Evolutionary conservation across 2,113 vertebrate genomes (phyloP).

Genomic region (Tyto alba): DNA sequence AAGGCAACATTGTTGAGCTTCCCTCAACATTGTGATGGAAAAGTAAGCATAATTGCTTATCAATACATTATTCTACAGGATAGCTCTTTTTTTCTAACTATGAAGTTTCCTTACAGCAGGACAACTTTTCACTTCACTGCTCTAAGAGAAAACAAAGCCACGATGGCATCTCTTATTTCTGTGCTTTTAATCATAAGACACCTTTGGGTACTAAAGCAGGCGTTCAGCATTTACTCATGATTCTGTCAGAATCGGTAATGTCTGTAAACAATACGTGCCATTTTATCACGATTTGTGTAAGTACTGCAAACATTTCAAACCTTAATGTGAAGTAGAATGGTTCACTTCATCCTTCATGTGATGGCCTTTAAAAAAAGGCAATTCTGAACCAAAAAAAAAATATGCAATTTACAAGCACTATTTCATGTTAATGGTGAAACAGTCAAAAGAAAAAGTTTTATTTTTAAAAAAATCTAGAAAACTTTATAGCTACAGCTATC

Average conservation of each 20-base stretch:
- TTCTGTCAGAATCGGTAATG: neutral
- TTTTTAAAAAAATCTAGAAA: neutral
- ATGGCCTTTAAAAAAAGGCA: neutral
- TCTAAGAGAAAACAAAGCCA: neutral
- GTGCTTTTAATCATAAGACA: neutral
- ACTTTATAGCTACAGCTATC: neutral
- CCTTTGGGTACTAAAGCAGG: neutral
- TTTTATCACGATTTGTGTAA: no score
- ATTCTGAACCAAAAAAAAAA: neutral
- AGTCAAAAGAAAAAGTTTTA: neutral
- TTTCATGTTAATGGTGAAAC: neutral
- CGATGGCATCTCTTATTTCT: neutral
- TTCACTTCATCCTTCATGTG: neutral
- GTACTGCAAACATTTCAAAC: neutral
- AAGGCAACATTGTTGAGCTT: neutral
- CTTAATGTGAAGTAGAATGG: neutral
- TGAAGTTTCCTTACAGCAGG: neutral
- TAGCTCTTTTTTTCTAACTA: neutral
- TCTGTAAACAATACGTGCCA: no score
- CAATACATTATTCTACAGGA: neutral
- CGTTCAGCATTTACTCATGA: neutral
- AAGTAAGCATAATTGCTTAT: neutral
- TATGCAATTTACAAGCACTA: neutral
- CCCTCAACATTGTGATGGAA: neutral
- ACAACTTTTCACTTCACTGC: neutral